Base-by-base conservation (phyloP, 2,888 invertebrate genomes). In the Himalopsyche japonica region DNA sequence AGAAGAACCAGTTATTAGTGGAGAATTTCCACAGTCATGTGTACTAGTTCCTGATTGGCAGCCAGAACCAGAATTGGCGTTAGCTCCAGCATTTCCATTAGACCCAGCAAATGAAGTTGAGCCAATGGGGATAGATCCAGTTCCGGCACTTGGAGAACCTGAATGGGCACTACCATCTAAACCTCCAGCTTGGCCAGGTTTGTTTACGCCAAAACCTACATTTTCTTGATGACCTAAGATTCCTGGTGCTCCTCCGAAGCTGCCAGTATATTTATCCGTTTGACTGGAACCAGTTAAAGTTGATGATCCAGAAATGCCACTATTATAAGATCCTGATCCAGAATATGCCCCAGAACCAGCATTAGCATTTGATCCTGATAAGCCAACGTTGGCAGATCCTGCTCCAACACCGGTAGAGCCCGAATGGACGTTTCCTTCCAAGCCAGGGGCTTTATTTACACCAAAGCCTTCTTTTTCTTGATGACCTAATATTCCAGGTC, bases 241-340 rank as follows among this genome's bases (percentile, higher is more conserved):
- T 48, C 85, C 85, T 8, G 85, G 82, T 43, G 79, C 84, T n/a
- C 86, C 86, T 80, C 84, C 86, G 77, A 86, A 86, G 57, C 82
- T 77, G 24, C 86, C 86, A 7, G 82, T 79, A 30, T 85, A 85
- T 83, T 85, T 34, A 37, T 49, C 78, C 4, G 77, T 49, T 49
- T 79, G 20, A 24, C 70, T 30, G 43, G 70, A 32, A 24, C 30
- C 20, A 20, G 27, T 57, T 30, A 20, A 20, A 18, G 24, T 64
- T 34, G 64, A 7, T 15, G 34, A 34, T 32, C 30, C 37, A 15
- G 34, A 32, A 80, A 2, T 43, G 7, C 27, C 27, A 12, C 70
- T 70, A 30, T 70, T 30, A 70, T 70, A 70, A 5, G 24, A 30
- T n/a, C 70, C 27, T 15, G 70, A 70, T 70, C 70, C 70, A 24